Evolutionary conservation across 2,888 invertebrate genomes (phyloP).

Genomic region (Hedya salicella): DNA sequence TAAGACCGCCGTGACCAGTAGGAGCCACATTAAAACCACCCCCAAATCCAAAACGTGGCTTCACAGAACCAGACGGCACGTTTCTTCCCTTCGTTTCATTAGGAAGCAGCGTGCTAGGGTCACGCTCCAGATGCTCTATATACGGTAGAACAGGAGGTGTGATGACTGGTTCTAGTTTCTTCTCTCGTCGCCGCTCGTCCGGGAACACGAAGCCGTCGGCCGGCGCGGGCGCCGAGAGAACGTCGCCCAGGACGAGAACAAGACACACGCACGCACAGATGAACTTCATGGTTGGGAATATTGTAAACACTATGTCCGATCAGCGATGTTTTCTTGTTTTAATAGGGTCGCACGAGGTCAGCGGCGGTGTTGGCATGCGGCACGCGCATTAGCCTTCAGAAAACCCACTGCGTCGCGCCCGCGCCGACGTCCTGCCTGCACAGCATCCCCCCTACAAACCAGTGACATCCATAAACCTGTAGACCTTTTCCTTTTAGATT

Average conservation of each 20-base stretch:
- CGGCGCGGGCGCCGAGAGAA: constrained; percentile 61
- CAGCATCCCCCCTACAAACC: constrained; percentile 67
- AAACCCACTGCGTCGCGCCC: constrained; percentile 79
- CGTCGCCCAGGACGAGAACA: constrained; percentile 54
- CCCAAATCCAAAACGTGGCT: constrained; percentile 72
- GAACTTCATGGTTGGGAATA: constrained; percentile 73
- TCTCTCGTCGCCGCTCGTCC: constrained; percentile 66
- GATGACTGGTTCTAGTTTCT: constrained; percentile 74
- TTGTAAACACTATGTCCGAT: constrained; percentile 70
- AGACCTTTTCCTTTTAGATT: constrained; percentile 64
- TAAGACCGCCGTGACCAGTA: constrained; percentile 71
- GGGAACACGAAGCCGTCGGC: constrained; percentile 73
- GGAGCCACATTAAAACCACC: constrained; percentile 76
- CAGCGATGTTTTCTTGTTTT: constrained; percentile 75
- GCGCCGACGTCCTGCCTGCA: constrained; percentile 73
- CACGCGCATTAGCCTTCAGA: constrained; percentile 84
- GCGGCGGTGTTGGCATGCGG: constrained; percentile 80
- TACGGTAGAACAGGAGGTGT: constrained; percentile 81
- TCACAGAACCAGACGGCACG: constrained; percentile 53
- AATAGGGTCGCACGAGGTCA: constrained; percentile 82
- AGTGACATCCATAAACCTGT: constrained; percentile 53
- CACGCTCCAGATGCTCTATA: constrained; percentile 79
- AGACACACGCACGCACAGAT: constrained; percentile 67
- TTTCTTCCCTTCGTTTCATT: constrained; percentile 58
- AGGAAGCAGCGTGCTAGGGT: constrained; percentile 77